These are phyloP conservation scores for Corythaixoides concolor DNA, from an alignment of 2,113 vertebrate genomes.

Conservation along the genomic window DNA sequence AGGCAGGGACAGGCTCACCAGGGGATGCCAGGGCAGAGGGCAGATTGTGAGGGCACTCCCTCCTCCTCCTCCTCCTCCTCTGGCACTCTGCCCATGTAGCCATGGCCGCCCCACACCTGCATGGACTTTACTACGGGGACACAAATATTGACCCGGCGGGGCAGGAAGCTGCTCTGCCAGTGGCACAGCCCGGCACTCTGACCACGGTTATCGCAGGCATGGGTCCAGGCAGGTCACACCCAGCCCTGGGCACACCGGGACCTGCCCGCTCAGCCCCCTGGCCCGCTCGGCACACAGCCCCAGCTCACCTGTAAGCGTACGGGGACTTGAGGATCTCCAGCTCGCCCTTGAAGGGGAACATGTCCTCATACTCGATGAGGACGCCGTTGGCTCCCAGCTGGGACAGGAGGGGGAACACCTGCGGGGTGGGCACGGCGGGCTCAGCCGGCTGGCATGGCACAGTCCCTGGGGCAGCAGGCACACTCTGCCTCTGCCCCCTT, in stretches of 20 bases:
- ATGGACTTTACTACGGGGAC: neutral
- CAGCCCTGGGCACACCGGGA: neutral
- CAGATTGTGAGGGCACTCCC: neutral
- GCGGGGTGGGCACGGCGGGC: neutral
- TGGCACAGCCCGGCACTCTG: neutral
- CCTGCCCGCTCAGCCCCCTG: neutral
- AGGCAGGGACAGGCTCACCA: neutral
- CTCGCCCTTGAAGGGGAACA: slow-evolving; percentile 81
- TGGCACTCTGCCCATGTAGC: neutral
- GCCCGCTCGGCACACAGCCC: neutral
- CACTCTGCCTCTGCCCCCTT: neutral
- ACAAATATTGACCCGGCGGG: neutral
- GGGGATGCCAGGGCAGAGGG: neutral
- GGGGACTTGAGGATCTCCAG: slow-evolving; percentile 72
- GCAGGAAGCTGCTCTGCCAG: neutral
- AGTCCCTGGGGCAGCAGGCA: neutral
- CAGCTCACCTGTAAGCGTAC: slow-evolving; percentile 75
- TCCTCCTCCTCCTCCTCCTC: neutral
- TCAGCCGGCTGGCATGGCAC: neutral
- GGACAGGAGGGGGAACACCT: slow-evolving; percentile 74
- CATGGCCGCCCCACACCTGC: neutral
- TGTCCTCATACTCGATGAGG: slow-evolving; percentile 83
- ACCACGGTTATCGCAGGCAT: rapidly evolving
- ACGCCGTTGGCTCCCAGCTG: slow-evolving; percentile 75
- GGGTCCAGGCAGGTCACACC: neutral